These are phyloP conservation scores for Natrix natrix DNA, from an alignment of 2,797 vertebrate genomes.

Conservation along the genomic window DNA sequence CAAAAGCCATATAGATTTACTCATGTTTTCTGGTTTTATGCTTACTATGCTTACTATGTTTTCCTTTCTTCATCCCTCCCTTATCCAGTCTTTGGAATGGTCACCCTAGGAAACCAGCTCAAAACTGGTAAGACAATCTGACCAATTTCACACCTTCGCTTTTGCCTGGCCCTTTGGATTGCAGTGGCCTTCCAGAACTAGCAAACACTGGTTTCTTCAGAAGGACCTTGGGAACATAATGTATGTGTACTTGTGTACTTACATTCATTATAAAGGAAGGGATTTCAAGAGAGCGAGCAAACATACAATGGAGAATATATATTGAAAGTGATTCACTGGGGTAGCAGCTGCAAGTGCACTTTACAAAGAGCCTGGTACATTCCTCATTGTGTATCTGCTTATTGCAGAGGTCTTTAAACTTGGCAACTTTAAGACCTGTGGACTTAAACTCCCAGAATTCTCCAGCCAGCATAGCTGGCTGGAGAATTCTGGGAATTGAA, in stretches of 20 bases:
- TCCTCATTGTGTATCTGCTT: not conserved
- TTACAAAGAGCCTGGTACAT: not conserved
- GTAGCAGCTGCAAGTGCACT: not conserved
- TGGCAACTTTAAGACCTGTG: no score
- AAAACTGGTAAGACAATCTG: not conserved
- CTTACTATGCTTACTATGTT: not conserved
- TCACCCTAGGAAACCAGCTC: not conserved
- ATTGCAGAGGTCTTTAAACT: not conserved
- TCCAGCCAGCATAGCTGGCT: no score
- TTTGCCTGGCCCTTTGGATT: not conserved
- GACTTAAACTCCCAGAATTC: no score
- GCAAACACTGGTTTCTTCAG: not conserved
- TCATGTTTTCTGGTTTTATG: not conserved
- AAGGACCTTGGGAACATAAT: not conserved
- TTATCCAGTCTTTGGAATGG: not conserved
- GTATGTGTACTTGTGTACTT: not conserved
- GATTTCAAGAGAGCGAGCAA: not conserved
- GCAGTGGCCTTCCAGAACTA: not conserved
- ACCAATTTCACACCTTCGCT: not conserved
- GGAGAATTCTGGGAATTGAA: no score
- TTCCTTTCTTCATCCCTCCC: not conserved
- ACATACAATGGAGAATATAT: not conserved
- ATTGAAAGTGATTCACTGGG: not conserved
- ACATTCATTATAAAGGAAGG: not conserved
- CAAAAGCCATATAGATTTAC: no score